A percentile compares a stretch with the other conserved stretches of the same genome.
These are phyloP conservation scores for Notothenia rossii DNA, from an alignment of 2,113 vertebrate genomes.

Conservation along the genomic window DNA sequence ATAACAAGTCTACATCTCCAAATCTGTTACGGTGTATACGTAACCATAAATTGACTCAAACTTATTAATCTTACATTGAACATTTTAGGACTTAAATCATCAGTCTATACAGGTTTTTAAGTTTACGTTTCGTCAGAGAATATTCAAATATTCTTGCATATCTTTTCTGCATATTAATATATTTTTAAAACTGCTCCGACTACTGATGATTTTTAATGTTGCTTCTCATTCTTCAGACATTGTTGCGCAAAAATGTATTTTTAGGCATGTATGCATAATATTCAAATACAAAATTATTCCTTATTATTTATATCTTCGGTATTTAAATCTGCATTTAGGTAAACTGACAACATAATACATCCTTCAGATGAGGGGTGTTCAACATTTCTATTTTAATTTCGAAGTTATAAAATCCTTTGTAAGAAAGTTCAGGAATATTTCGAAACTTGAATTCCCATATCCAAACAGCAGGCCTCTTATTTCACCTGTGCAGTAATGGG, in stretches of 20 bases:
- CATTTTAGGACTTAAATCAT: not conserved
- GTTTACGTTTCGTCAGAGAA: not conserved
- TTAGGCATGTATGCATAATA: constrained; percentile 36
- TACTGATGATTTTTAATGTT: not conserved
- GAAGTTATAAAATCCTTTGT: not conserved
- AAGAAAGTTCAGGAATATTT: constrained; percentile 33
- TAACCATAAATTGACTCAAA: not conserved
- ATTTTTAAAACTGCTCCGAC: not conserved
- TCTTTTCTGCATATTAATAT: constrained; percentile 26
- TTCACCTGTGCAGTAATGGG: not conserved
- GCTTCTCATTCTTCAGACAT: not conserved
- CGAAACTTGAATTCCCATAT: constrained; percentile 4
- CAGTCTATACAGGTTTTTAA: not conserved
- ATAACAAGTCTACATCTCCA: constrained; percentile 8
- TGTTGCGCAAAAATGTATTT: not conserved
- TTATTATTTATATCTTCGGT: not conserved
- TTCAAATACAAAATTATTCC: constrained; percentile 24
- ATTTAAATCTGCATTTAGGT: not conserved
- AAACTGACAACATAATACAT: not conserved
- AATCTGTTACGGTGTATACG: not conserved
- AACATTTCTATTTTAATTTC: constrained; percentile 4
- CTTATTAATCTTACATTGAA: not conserved
- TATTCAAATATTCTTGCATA: constrained; percentile 36
- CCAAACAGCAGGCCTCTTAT: constrained; percentile 6
- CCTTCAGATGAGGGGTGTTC: not conserved